A percentile compares a stretch with the other conserved stretches of the same genome.
phyloP scores from a whole-genome alignment of 2,113 vertebrate species.

The Pagrus major region DNA sequence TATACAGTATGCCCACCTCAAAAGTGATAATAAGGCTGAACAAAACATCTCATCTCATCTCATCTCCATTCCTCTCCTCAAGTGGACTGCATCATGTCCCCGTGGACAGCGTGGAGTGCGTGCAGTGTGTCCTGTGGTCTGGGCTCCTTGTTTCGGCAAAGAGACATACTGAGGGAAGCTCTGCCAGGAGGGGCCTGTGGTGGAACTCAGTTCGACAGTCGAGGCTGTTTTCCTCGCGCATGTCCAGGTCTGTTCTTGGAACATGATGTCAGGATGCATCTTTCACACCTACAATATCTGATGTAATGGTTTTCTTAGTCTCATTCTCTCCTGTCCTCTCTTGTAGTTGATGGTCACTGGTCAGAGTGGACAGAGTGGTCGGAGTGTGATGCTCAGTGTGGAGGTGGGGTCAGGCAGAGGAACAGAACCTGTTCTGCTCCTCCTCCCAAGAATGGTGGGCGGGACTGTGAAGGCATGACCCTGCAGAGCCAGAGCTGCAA shows the following conservation, averaged over 20 bases:
- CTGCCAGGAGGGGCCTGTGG: conserved; percentile 83
- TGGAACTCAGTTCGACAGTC: conserved; percentile 83
- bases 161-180: conserved; percentile 82
- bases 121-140: conserved; percentile 92
- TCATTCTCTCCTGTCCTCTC: background rate
- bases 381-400: conserved; percentile 85
- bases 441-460: conserved; percentile 90
- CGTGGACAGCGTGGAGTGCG: conserved; percentile 89
- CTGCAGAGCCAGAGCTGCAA: conserved; percentile 88
- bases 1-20: background rate
- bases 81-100: conserved; percentile 89
- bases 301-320: background rate
- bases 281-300: background rate
- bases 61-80: background rate
- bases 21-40: background rate
- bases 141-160: conserved; percentile 87
- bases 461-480: conserved; percentile 83
- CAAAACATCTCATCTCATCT: background rate
- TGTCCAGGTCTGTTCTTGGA: conserved; percentile 86
- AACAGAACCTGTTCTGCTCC: conserved; percentile 87
- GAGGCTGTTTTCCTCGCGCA: conserved; percentile 88
- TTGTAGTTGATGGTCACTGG: conserved; percentile 88
- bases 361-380: conserved; percentile 89
- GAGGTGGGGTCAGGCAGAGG: conserved; percentile 86
- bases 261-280: background rate